Base-by-base conservation (phyloP, 2,113 vertebrate genomes). In the Tichodroma muraria region DNA sequence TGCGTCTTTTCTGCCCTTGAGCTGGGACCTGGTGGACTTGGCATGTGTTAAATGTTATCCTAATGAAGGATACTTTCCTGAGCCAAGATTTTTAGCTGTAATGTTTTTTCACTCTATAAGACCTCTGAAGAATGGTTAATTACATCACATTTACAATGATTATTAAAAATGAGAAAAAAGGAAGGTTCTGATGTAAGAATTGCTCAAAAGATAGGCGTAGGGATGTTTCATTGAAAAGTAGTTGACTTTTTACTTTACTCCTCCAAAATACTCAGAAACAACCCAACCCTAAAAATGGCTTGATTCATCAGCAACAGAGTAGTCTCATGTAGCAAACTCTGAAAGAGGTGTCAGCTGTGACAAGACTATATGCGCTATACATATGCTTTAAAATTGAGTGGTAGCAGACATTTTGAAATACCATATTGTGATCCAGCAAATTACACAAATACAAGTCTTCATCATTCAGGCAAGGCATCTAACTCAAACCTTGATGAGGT, bases 331-430 rank as follows among this genome's bases (percentile, higher is more conserved):
- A 83, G 76, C 79, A 90, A 90, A 85, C 73, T 80, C 68, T 70
- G 91, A 95, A 94, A 93, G 93, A 91, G 76, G 82, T 94, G 92
- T 96, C 94, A 94, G 82, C 88, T 91, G 60, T 78, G 92, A 94
- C 82, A 90, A 88, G 79, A 31, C 82, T 91, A 4, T 82, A 83
- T 89, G 63, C 27, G 52, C 60, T 78, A 59, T 78, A 81, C 73
- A 90, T 87, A 96, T 53, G 88, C 68, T 93, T 83, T 73, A 44
- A 56, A 88, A 95, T 19, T 60, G 79, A 94, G 83, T 90, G 81
- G 73, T 95, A 84, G 88, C 75, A 93, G 93, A 91, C 89, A 88
- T 93, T 95, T 93, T 89, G 89, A 92, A 83, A 79, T 59, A 94
- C 59, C 80, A 65, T 89, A 85, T 20, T 85, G 77, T 86, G 82